Percentiles rank a stretch among this genome's conserved stretches.
phyloP scores from a whole-genome alignment of 2,888 invertebrate genomes.

The Scaptomyza cyrtandrae region DNA sequence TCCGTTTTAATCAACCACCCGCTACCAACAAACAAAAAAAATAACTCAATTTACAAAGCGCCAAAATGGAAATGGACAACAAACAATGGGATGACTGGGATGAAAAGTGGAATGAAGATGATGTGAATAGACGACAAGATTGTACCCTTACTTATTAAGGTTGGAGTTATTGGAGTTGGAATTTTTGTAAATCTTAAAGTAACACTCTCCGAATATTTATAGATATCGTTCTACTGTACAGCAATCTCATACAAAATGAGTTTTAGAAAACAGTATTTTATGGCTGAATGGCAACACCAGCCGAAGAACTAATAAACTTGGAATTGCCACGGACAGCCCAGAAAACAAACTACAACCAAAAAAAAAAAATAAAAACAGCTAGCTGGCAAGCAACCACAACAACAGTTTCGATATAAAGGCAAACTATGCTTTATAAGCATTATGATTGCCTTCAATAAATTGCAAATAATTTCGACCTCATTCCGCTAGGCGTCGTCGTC shows the following conservation, averaged over 20 bases:
- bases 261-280: conserved; percentile 65
- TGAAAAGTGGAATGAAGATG: neutral
- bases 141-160: conserved; percentile 26
- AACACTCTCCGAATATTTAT: conserved; percentile 2
- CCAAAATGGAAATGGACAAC: conserved; percentile 31
- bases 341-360: conserved; percentile 43
- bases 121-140: neutral
- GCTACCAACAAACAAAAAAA: conserved; percentile 51
- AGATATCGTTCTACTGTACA: conserved; percentile 5
- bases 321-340: conserved; percentile 42
- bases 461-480: conserved; percentile 82
- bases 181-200: neutral
- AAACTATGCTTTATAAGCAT: conserved; percentile 75
- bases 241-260: conserved; percentile 25
- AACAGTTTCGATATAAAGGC: conserved; percentile 42
- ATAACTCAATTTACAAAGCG: conserved; percentile 61
- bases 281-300: conserved; percentile 71
- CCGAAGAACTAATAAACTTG: conserved; percentile 75
- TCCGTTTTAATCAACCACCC: conserved; percentile 81
- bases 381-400: conserved; percentile 28
- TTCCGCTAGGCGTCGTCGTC: conserved; percentile 69
- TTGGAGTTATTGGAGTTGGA: no score
- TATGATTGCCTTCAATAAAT: conserved; percentile 81
- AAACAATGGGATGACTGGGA: conserved; percentile 12
- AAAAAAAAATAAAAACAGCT: conserved; percentile 20